These are phyloP conservation scores for Macrophya alboannulata DNA, from an alignment of 2,888 invertebrate species.

Conservation along the genomic window DNA sequence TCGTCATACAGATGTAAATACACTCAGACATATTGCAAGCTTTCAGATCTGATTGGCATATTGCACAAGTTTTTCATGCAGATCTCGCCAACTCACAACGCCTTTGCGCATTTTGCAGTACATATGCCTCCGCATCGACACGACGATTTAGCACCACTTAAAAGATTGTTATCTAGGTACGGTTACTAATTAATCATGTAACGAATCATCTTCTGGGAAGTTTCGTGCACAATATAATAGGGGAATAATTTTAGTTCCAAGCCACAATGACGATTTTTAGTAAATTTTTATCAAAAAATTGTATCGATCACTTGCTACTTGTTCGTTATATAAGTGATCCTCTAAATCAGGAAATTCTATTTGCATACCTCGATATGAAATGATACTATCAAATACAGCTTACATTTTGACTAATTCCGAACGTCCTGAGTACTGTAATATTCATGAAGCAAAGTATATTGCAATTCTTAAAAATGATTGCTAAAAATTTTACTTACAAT, in stretches of 20 bases:
- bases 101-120: too few species aligned
- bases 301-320: not conserved
- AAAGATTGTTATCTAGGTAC: not conserved
- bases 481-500: not conserved
- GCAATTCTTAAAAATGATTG: not conserved
- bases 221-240: not conserved
- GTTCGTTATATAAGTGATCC: not conserved
- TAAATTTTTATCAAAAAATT: not conserved
- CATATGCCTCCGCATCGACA: not conserved
- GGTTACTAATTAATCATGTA: not conserved
- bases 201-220: not conserved
- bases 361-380: conserved; percentile 34
- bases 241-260: not conserved
- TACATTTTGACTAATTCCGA: not conserved
- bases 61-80: too few species aligned
- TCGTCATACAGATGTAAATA: not conserved
- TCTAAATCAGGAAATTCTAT: not conserved
- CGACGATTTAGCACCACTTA: not conserved
- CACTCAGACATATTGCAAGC: not conserved
- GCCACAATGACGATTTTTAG: not conserved
- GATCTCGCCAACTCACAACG: too few species aligned
- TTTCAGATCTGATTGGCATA: not conserved
- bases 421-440: not conserved
- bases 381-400: conserved; percentile 23
- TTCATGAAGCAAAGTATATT: not conserved